Evolutionary conservation across 2,888 invertebrate genomes (phyloP), one percentile per base, ranked within the genome.

Genomic region (Anoplius nigerrimus): DNA sequence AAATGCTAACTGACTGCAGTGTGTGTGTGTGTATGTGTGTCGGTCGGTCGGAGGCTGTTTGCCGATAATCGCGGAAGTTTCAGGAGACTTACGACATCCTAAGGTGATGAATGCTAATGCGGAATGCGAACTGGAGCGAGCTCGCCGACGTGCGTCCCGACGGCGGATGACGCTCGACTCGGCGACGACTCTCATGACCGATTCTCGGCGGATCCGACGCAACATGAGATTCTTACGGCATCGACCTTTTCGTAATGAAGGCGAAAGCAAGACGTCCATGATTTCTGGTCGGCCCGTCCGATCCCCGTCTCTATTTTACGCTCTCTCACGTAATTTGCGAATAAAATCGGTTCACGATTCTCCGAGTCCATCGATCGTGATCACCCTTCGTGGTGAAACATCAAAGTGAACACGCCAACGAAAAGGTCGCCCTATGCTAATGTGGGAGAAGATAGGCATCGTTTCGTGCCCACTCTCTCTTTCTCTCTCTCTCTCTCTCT

Each of bases 351-450:
- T 52, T 70, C 67, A 64, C 66, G 71, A 59, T 11, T 11, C 34
- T 34, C 34, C 6, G 11, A 11, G 66, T 21, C 62, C 55, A 61
- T 54, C 59, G 74, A 69, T 76, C 72, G 66, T 64, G 66, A 74
- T 76, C 69, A 48, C 27, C 43, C n/a, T 20, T 53, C 46, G 52
- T 51, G 43, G 21, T 18, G 48, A 57, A 42, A 18, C 34, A 34
- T 34, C 34, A 62, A 63, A 43, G 43, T 16, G 27, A 52, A 55
- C 53, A n/a, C 59, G 34, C 53, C 45, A 52, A n/a, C 61, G 70
- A 48, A 77, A 82, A 82, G 80, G 78, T 77, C 77, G 72, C 52
- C 24, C 60, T 66, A 81, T 76, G 77, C 75, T 74, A 80, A 80
- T 79, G 73, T 66, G 62, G 18, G 27, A 55, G 42, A 71, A 66